Percentiles rank a stretch among this genome's conserved stretches.
Conservation (phyloP, 2,113 vertebrate genomes). For the Rhipidura dahli region DNA sequence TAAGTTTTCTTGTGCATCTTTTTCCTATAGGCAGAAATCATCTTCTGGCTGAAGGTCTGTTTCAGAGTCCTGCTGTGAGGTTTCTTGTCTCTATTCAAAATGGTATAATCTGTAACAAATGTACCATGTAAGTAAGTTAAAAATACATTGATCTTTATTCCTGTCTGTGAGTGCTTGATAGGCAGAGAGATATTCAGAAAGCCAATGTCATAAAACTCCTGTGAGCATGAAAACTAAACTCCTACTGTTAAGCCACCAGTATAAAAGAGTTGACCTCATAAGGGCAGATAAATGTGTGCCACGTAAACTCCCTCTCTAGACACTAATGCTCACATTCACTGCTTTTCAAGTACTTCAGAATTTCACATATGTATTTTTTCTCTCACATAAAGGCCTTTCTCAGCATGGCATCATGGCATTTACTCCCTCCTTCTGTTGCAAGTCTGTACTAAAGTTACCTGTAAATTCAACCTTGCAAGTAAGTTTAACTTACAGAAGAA, state of each 20-base stretch:
- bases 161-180: neutral
- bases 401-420: neutral
- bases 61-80: neutral
- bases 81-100: neutral
- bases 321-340: neutral
- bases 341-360: neutral
- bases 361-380: neutral
- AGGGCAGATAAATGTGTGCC: neutral
- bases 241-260: neutral
- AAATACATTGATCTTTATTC: slow-evolving; percentile 36
- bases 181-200: neutral
- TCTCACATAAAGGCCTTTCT: neutral
- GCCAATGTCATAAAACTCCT: neutral
- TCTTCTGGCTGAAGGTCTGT: neutral
- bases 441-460: neutral
- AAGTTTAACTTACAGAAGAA: neutral
- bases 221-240: neutral
- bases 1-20: neutral
- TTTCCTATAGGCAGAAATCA: neutral
- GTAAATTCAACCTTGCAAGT: neutral
- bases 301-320: neutral
- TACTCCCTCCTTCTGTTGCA: neutral
- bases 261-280: neutral
- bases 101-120: slow-evolving; percentile 23
- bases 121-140: slow-evolving; percentile 26